A percentile compares a stretch with the other conserved stretches of the same genome.
These are phyloP conservation scores for Ectemnius continuus DNA, from an alignment of 2,888 invertebrate species.

Conservation along the genomic window DNA sequence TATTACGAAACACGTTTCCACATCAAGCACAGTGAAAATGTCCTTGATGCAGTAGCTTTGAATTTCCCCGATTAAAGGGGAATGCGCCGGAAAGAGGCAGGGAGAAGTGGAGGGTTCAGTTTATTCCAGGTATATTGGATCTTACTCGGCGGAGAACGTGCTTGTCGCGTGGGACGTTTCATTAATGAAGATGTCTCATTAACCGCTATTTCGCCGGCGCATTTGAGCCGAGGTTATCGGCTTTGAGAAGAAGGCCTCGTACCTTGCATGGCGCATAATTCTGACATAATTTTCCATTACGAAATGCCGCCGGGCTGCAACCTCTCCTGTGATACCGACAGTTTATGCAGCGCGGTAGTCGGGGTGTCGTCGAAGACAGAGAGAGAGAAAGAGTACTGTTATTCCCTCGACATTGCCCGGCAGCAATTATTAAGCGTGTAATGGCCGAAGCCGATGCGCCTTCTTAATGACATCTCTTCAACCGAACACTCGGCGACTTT, in stretches of 20 bases:
- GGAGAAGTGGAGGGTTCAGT: neutral
- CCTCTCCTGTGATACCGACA: conserved; percentile 13
- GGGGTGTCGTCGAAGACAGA: conserved; percentile 13
- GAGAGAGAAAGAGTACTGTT: neutral
- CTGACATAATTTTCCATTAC: conserved; percentile 60
- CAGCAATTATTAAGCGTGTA: too few relatives aligned
- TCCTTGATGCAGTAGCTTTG: conserved; percentile 3
- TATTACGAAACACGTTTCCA: conserved; percentile 52
- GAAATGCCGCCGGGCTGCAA: conserved; percentile 36
- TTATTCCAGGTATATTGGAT: neutral
- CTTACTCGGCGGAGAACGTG: conserved; percentile 41
- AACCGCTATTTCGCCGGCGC: conserved; percentile 38
- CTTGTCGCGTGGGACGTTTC: conserved; percentile 56
- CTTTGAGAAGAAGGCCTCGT: conserved; percentile 49
- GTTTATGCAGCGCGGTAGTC: conserved; percentile 20
- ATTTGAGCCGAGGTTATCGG: conserved; percentile 54
- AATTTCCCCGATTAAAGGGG: conserved; percentile 27
- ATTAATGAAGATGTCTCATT: conserved; percentile 62
- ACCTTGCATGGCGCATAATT: conserved; percentile 44
- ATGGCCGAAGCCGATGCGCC: too few relatives aligned
- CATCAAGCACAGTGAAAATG: conserved; percentile 30
- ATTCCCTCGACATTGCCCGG: too few relatives aligned
- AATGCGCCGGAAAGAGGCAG: neutral
- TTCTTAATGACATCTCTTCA: neutral
- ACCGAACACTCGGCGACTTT: neutral